Percentiles rank a stretch among this genome's conserved stretches.
These are phyloP conservation scores for Dugesia japonica DNA, from an alignment of 2,888 invertebrate genomes.

Conservation along the genomic window DNA sequence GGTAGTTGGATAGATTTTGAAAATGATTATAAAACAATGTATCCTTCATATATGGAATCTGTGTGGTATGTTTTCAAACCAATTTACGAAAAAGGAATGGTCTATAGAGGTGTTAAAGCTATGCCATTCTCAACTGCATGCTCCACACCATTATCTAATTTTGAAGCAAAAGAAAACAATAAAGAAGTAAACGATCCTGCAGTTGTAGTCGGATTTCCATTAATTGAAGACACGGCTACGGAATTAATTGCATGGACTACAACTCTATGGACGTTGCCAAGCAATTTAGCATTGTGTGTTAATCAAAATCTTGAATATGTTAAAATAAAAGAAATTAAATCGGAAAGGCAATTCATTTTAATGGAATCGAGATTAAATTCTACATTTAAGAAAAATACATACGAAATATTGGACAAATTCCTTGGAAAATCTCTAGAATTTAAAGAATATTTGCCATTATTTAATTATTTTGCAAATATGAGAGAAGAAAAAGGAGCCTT, in stretches of 20 bases:
- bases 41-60: too few relatives aligned
- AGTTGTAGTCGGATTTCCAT: constrained; percentile 69
- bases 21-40: too few relatives aligned
- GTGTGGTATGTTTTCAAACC: too few relatives aligned
- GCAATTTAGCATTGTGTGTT: constrained; percentile 79
- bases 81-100: too few relatives aligned
- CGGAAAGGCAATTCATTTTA: constrained; percentile 52
- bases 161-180: constrained; percentile 97
- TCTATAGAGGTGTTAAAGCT: too few relatives aligned
- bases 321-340: constrained; percentile 53
- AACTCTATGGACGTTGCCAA: too few relatives aligned
- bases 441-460: constrained; percentile 67
- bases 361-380: constrained; percentile 66
- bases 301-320: constrained; percentile 71
- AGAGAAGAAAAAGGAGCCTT: constrained; percentile 56
- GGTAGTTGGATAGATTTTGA: too few relatives aligned
- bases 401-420: constrained; percentile 47
- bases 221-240: constrained; percentile 58
- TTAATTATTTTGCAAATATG: constrained; percentile 64
- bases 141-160: too few relatives aligned
- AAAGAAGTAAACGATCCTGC: too few relatives aligned
- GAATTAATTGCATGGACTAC: constrained; percentile 93
- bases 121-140: too few relatives aligned
- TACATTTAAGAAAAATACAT: constrained; percentile 57
- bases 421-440: constrained; percentile 65